These are phyloP conservation scores for Mythimna loreyi DNA, from an alignment of 2,888 invertebrate genomes.

Conservation along the genomic window DNA sequence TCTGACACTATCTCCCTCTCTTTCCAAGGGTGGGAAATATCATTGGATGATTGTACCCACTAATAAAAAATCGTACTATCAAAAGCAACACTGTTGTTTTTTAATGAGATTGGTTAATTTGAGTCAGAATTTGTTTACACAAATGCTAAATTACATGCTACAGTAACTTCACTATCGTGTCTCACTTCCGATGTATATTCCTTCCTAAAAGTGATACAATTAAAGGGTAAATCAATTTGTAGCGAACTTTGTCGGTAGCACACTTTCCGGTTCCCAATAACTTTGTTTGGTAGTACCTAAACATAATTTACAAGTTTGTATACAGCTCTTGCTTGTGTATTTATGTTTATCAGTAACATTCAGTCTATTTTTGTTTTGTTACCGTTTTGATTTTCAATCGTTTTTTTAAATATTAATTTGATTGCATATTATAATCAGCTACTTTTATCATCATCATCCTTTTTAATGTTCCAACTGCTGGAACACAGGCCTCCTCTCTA, in stretches of 20 bases:
- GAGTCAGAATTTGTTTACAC: neutral
- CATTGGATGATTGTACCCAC: too few relatives aligned
- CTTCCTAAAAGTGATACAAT: constrained; percentile 49
- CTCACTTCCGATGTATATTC: constrained; percentile 7
- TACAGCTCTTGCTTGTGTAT: constrained; percentile 6
- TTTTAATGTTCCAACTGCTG: too few relatives aligned
- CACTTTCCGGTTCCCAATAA: constrained; percentile 11
- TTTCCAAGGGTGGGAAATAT: too few relatives aligned
- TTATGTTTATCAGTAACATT: neutral
- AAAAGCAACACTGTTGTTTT: too few relatives aligned
- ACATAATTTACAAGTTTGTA: constrained; percentile 1
- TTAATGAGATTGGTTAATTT: neutral
- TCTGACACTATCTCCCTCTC: too few relatives aligned
- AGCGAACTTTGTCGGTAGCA: constrained; percentile 11
- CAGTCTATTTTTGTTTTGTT: neutral
- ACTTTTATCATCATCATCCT: too few relatives aligned
- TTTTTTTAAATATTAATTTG: too few relatives aligned
- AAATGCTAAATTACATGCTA: too few relatives aligned
- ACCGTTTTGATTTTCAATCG: too few relatives aligned
- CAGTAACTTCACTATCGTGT: constrained; percentile 15
- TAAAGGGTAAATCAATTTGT: constrained; percentile 55
- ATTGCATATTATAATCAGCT: too few relatives aligned
- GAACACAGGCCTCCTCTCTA: too few relatives aligned
- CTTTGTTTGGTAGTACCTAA: constrained; percentile 7
- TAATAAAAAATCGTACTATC: too few relatives aligned